Percentiles rank a stretch among this genome's conserved stretches.
Evolutionary conservation across 2,797 vertebrate genomes (phyloP).

Genomic region (Florisuga fusca): DNA sequence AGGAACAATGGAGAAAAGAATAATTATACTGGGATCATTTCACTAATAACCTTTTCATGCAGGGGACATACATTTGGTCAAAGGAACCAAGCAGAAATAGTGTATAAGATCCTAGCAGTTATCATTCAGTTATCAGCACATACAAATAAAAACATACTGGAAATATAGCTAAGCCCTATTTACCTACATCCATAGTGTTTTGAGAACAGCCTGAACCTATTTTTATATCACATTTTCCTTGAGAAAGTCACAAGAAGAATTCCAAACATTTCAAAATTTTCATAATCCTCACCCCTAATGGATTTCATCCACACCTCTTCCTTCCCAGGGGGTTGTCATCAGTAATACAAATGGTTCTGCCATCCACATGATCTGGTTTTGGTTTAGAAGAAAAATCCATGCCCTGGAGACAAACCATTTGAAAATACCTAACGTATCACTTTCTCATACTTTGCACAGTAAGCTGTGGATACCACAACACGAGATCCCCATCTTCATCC

Average conservation of each 20-base stretch:
- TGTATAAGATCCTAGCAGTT: not conserved
- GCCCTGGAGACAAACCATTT: not conserved
- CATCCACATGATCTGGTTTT: rapidly evolving
- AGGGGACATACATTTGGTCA: not conserved
- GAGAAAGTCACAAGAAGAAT: not conserved
- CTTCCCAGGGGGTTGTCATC: not conserved
- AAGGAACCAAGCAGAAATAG: not conserved
- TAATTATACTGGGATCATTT: not conserved
- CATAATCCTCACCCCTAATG: not conserved
- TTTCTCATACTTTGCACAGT: not conserved
- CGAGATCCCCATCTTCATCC: not conserved
- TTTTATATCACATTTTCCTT: not conserved
- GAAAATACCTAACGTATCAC: rapidly evolving
- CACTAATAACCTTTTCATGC: not conserved
- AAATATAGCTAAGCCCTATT: not conserved
- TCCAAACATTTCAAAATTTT: not conserved
- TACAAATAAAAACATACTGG: not conserved
- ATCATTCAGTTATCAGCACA: not conserved
- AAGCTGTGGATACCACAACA: too few species aligned
- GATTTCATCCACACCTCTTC: rapidly evolving
- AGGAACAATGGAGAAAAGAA: not conserved
- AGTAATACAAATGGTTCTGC: not conserved
- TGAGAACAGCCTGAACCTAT: not conserved
- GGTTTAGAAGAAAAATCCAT: too few species aligned
- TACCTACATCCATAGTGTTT: not conserved